Evolutionary conservation across 2,797 vertebrate species (phyloP).

Genomic region (Sylvilagus floridanus): DNA sequence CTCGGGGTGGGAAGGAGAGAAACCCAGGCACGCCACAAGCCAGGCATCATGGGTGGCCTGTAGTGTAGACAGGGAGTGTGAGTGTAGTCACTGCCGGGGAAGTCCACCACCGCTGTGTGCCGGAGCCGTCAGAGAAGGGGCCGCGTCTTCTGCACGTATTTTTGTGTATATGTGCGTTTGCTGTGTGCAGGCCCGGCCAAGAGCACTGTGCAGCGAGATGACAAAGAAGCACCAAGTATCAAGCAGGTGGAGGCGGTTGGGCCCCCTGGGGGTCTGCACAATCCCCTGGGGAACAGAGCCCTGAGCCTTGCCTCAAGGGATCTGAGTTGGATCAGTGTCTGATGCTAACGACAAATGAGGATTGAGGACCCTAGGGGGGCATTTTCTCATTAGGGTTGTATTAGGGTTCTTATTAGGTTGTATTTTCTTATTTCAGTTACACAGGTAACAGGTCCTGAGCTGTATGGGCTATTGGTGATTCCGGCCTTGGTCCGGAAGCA

Average conservation of each 20-base stretch:
- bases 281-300: not conserved
- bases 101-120: rapidly evolving
- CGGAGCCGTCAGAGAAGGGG: rapidly evolving
- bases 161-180: not conserved
- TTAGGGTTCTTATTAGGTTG: too few relatives aligned
- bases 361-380: not conserved
- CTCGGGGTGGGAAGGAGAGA: not conserved
- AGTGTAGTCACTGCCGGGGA: not conserved
- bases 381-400: not conserved
- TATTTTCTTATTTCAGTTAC: too few relatives aligned
- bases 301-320: not conserved
- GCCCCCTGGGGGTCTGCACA: not conserved
- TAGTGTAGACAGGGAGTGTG: not conserved
- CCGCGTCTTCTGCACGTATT: rapidly evolving
- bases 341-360: not conserved
- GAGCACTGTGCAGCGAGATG: not conserved
- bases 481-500: not conserved
- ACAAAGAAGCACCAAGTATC: not conserved
- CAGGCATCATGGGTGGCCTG: rapidly evolving
- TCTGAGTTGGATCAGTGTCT: not conserved
- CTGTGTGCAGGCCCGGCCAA: not conserved
- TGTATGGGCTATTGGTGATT: too few relatives aligned
- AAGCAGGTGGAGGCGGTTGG: not conserved
- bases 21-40: not conserved
- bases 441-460: too few relatives aligned